Base-by-base conservation (phyloP, 1,140 invertebrate genomes). In the Diabrotica virgifera region DNA sequence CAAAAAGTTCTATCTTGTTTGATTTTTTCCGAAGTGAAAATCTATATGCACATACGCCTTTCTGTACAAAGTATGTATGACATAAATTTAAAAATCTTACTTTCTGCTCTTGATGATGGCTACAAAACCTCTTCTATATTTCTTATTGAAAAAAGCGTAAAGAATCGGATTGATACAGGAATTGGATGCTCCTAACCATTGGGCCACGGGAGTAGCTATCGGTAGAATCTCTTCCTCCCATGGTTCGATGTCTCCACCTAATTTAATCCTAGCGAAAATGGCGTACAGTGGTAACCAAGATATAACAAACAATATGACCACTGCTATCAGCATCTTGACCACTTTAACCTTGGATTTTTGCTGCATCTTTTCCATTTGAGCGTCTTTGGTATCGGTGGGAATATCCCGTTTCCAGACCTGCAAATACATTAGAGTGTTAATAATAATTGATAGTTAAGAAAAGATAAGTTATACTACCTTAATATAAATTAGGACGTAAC, bases 61-160 rank as follows among this genome's bases (percentile, higher is more conserved):
- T 24, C 24, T 24, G 4, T 24, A 24, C 24, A 24, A 24, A 24
- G 24, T 24, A 24, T 24, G 24, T 24, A 24, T 4, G 24, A 24
- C 1, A 24, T 24, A 4, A 24, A 24, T 24, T 24, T 24, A 4
- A 24, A 24, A 46, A 12, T 11, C 52, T 54, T 35, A 54, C 64
- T 87, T 87, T 36, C 89, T 84, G 68, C 90, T 92, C 76, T 92
- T 90, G 0, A 96, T 84, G 36, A 97, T 92, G 7, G 93, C 93
- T 5, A 91, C 86, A 80, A 98, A 98, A 2, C 96, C 96, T 51
- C 91, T 89, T 1, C 95, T 84, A 77, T 96, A 98, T 78, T 98
- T 98, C 72, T 96, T 95, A 79, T 97, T 97, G 82, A 97, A 97
- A 79, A 95, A 96, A 0, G 95, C 95, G 80, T 98, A 98, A n/a